Evolutionary conservation across 2,888 invertebrate species (phyloP).

Genomic region (Athrips mouffetella): DNA sequence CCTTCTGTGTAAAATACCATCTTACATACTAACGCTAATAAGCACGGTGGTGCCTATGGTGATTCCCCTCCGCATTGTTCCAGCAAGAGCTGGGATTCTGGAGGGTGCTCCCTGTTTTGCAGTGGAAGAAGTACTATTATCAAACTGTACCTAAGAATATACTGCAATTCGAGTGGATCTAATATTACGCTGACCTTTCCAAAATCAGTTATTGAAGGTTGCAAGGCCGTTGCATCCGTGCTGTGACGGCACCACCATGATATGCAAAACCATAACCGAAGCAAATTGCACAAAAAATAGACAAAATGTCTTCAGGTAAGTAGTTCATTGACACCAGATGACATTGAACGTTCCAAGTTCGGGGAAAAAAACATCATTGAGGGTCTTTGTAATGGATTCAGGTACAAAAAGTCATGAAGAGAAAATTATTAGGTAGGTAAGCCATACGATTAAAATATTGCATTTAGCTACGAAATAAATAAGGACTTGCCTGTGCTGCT

Average conservation of each 20-base stretch:
- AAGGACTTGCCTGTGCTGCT: no score
- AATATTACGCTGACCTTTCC: neutral
- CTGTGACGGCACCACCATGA: neutral
- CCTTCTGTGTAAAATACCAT: no score
- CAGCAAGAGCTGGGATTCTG: no score
- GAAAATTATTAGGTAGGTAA: neutral
- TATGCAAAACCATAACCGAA: constrained; percentile 5
- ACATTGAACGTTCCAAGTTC: constrained; percentile 37
- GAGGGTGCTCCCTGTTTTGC: no score
- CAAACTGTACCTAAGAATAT: no score
- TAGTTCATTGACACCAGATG: constrained; percentile 43
- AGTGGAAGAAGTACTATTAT: no score
- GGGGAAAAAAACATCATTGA: constrained; percentile 19
- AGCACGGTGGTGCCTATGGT: no score
- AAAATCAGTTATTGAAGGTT: neutral
- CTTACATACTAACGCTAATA: no score
- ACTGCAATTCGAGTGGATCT: no score
- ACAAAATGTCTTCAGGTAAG: constrained; percentile 30
- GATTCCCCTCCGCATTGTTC: no score
- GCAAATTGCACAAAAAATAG: constrained; percentile 28
- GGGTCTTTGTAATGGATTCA: constrained; percentile 11
- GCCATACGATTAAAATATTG: neutral
- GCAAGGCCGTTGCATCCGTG: constrained; percentile 1
- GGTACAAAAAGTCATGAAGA: neutral
- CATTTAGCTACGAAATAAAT: no score